phyloP scores from a whole-genome alignment of 2,113 vertebrate species.

The Platysternon megacephalum region DNA sequence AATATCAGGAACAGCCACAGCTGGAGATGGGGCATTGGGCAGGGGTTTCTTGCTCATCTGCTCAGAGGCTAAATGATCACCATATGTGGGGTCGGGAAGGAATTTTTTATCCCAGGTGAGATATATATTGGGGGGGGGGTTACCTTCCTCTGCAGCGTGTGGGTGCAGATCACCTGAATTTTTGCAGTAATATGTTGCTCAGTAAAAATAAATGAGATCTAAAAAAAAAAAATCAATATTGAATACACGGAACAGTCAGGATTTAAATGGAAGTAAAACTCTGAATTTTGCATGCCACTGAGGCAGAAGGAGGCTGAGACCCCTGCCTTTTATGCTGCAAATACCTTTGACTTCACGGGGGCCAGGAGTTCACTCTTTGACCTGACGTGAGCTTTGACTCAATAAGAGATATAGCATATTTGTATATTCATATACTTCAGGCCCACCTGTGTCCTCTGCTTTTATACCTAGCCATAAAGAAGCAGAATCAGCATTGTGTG shows the following conservation, averaged over 20 bases:
- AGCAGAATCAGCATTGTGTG: rapidly evolving
- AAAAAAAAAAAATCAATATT: slow-evolving; percentile 22
- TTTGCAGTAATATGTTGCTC: neutral
- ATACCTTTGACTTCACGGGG: neutral
- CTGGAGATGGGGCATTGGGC: too few relatives aligned
- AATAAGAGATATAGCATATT: neutral
- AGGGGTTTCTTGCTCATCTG: too few relatives aligned
- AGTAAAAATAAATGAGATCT: slow-evolving; percentile 33
- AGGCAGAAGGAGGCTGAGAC: neutral
- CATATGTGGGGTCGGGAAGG: too few relatives aligned
- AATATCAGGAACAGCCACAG: too few relatives aligned
- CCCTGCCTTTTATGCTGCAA: neutral
- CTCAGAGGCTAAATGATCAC: too few relatives aligned
- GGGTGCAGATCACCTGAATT: neutral
- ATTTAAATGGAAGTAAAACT: neutral
- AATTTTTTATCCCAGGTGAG: too few relatives aligned
- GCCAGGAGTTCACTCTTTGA: rapidly evolving
- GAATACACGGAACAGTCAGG: slow-evolving; percentile 7
- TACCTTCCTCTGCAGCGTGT: too few relatives aligned
- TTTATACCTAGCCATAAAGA: neutral
- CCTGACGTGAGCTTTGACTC: neutral
- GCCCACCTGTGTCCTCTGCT: rapidly evolving
- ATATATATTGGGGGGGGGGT: too few relatives aligned
- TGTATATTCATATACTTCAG: neutral
- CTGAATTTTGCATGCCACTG: slow-evolving; percentile 17